Evolutionary conservation across 1,140 invertebrate genomes (phyloP), one percentile per base, ranked within the genome.

Genomic region (Mylabris phalerata): DNA sequence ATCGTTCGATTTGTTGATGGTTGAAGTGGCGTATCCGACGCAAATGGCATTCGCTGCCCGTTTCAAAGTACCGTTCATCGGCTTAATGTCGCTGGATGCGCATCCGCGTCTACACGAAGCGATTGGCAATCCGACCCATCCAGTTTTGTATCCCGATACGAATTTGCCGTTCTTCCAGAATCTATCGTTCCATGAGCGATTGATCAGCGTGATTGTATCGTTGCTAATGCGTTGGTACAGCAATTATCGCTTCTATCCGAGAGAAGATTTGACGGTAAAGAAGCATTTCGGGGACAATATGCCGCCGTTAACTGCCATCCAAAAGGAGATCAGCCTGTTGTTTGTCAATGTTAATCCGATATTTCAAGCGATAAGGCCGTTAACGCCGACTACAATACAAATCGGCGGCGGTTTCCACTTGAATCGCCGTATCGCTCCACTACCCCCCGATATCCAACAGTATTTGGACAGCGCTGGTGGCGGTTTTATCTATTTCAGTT

Each of bases 401-500:
- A 66, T 81, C 46, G 77, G 77, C 7, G 76, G 75, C 32, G 78
- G 78, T 3, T 64, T 80, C 38, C 79, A 82, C 65, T 67, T 74
- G 40, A 71, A 73, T 56, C 56, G 10, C 5, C 41, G 0, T 4
- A 59, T 66, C 3, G 73, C 75, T 49, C 55, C 69, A 27, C 55
- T 80, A 57, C 72, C 77, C 2, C 38, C 64, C 48, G 75, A 79
- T 42, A 61, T 79, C 40, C 65, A 75, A 64, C 56, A 66, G 26
- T 77, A 75, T 48, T 50, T 80, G 43, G 76, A 79, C 44, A 68
- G 65, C 0, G 75, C 79, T 2, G 67, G 59, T 10, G 59, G 81
- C 56, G 82, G 82, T 2, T 80, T 77, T 27, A 77, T 84, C n/a
- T 83, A 77, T 61, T 80, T 84, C 42, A 82, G 78, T 63, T 64